Conservation (phyloP, 2,113 vertebrate genomes). For the Ochotona princeps region DNA sequence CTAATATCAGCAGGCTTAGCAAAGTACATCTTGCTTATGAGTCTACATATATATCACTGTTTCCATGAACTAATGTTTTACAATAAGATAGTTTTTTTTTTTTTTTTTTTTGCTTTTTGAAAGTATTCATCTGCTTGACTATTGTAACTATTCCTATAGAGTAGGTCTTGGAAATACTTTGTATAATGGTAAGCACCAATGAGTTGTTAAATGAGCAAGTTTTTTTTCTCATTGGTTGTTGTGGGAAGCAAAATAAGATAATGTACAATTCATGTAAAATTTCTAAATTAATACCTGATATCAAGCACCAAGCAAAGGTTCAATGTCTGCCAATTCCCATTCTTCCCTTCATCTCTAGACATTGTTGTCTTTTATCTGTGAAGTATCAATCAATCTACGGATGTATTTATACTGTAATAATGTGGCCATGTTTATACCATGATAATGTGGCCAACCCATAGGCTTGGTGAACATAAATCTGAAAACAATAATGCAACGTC, state of each 20-base stretch:
- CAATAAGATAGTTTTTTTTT: too few relatives aligned
- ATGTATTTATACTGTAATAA: background rate
- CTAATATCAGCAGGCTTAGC: too few relatives aligned
- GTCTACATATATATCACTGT: too few relatives aligned
- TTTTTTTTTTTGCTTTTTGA: too few relatives aligned
- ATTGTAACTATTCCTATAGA: background rate
- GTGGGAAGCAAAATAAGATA: background rate
- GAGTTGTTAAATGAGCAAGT: background rate
- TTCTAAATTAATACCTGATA: background rate
- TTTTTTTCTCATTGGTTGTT: background rate
- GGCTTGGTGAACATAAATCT: background rate
- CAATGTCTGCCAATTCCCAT: background rate
- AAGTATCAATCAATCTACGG: background rate
- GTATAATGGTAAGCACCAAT: background rate
- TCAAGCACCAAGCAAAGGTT: background rate
- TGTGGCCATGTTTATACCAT: background rate
- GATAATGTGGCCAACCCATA: rapidly evolving
- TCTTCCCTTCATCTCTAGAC: background rate
- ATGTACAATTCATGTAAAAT: background rate
- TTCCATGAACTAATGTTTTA: too few relatives aligned
- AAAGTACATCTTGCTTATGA: too few relatives aligned
- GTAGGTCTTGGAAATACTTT: background rate
- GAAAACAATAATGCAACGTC: background rate
- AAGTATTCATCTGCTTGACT: too few relatives aligned
- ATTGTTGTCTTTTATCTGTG: background rate